Conservation (phyloP, 2,888 invertebrate genomes). For the Drosophila histrio region DNA sequence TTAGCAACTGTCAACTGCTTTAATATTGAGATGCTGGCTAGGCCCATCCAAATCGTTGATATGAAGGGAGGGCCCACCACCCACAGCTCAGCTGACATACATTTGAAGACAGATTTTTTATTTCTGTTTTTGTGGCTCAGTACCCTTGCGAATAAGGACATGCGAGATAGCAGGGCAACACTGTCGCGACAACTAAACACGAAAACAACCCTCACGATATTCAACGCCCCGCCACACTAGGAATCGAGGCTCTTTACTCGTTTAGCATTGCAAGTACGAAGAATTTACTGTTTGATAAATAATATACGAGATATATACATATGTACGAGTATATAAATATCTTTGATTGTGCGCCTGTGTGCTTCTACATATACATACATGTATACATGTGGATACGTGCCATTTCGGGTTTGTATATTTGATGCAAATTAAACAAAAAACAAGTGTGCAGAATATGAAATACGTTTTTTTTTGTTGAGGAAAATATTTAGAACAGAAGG, state of each 20-base stretch:
- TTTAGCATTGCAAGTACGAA: constrained; percentile 48
- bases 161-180: not conserved
- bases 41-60: constrained; percentile 5
- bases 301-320: constrained; percentile 42
- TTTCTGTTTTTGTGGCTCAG: constrained; percentile 5
- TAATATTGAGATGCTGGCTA: constrained; percentile 50
- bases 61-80: constrained; percentile 3
- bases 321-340: constrained; percentile 4
- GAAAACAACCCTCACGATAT: constrained; percentile 29
- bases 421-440: constrained; percentile 65
- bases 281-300: constrained; percentile 61
- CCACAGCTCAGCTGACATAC: constrained; percentile 51
- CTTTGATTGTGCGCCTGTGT: constrained; percentile 5
- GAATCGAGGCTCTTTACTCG: constrained; percentile 24
- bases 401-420: constrained; percentile 30
- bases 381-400: constrained; percentile 26
- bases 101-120: constrained; percentile 47
- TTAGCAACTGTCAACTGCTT: constrained; percentile 59
- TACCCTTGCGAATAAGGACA: constrained; percentile 24
- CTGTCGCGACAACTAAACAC: constrained; percentile 12
- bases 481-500: not conserved
- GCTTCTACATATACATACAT: not conserved
- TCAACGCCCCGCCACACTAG: constrained; percentile 4
- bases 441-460: constrained; percentile 69
- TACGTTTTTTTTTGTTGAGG: constrained; percentile 15